A percentile compares a stretch with the other conserved stretches of the same genome.
phyloP scores from a whole-genome alignment of 2,113 vertebrate species.

The Lagopus leucura region DNA sequence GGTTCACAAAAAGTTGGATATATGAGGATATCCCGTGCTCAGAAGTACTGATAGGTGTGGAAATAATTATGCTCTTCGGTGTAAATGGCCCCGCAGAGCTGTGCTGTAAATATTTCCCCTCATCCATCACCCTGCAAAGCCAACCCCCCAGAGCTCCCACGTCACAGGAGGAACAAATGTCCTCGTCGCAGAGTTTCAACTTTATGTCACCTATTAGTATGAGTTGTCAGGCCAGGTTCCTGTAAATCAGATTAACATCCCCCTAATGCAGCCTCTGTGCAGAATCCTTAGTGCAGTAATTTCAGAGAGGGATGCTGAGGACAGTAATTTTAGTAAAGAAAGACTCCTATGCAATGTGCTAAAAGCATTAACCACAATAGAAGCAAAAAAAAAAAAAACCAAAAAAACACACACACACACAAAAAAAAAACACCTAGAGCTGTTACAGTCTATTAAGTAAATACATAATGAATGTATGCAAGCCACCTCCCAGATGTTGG shows the following conservation, averaged over 20 bases:
- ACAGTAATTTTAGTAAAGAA: background rate
- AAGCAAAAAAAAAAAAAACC: background rate
- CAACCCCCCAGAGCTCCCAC: accelerated
- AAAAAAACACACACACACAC: background rate
- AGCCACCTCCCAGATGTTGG: background rate
- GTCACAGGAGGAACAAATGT: background rate
- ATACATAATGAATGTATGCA: background rate
- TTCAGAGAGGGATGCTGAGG: background rate
- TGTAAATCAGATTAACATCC: constrained; percentile 14
- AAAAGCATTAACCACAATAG: background rate
- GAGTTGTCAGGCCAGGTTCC: background rate
- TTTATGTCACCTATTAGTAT: constrained; percentile 16
- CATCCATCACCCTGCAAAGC: background rate
- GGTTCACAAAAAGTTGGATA: background rate
- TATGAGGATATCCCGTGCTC: background rate
- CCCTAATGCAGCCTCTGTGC: background rate
- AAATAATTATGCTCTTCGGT: constrained; percentile 18
- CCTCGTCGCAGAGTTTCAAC: background rate
- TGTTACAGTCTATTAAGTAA: background rate
- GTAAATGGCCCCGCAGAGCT: background rate
- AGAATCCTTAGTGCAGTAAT: background rate
- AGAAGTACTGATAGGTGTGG: background rate
- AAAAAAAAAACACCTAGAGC: background rate
- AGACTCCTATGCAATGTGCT: background rate
- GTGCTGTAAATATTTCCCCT: constrained; percentile 33